Conservation (phyloP, 64 coral and sea anemone genomes). For the Pachyseris speciosa region DNA sequence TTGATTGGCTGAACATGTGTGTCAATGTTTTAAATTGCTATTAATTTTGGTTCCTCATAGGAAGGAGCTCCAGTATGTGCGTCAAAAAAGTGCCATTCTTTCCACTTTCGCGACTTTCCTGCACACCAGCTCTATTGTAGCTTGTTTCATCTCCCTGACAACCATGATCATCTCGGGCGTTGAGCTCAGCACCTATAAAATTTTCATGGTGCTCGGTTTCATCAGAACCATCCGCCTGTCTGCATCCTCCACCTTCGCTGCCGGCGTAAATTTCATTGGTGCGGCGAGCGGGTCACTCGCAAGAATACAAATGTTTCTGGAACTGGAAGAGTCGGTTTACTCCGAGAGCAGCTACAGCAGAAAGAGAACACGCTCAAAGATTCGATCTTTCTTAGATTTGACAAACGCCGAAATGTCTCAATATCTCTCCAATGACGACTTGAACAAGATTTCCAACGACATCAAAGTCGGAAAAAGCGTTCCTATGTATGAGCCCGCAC, state of each 20-base stretch:
- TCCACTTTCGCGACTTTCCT: slow-evolving; percentile 83
- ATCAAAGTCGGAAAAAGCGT: slow-evolving; percentile 64
- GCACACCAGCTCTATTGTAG: slow-evolving; percentile 79
- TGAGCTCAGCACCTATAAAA: slow-evolving; percentile 69
- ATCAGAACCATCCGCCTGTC: slow-evolving; percentile 85
- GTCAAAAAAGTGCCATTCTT: slow-evolving; percentile 84
- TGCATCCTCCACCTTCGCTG: slow-evolving; percentile 74
- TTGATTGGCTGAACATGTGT: no score
- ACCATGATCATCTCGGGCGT: slow-evolving; percentile 69
- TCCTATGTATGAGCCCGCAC: slow-evolving; percentile 31
- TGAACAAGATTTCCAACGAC: slow-evolving; percentile 75
- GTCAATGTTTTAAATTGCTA: background rate
- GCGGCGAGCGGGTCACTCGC: slow-evolving; percentile 49
- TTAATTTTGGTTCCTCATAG: slow-evolving; percentile 4
- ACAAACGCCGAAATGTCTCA: slow-evolving; percentile 75
- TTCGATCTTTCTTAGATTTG: slow-evolving; percentile 79
- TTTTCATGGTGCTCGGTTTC: slow-evolving; percentile 83
- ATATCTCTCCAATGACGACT: slow-evolving; percentile 71
- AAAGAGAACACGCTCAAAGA: slow-evolving; percentile 77
- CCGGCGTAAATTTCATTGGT: slow-evolving; percentile 77
- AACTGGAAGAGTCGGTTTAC: slow-evolving; percentile 69
- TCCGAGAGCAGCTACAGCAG: slow-evolving; percentile 55
- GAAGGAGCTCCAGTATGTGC: slow-evolving; percentile 73
- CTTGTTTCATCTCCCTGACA: slow-evolving; percentile 88
- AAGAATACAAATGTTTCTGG: slow-evolving; percentile 76